Conservation (phyloP, 2,113 vertebrate genomes). For the Scortum barcoo region DNA sequence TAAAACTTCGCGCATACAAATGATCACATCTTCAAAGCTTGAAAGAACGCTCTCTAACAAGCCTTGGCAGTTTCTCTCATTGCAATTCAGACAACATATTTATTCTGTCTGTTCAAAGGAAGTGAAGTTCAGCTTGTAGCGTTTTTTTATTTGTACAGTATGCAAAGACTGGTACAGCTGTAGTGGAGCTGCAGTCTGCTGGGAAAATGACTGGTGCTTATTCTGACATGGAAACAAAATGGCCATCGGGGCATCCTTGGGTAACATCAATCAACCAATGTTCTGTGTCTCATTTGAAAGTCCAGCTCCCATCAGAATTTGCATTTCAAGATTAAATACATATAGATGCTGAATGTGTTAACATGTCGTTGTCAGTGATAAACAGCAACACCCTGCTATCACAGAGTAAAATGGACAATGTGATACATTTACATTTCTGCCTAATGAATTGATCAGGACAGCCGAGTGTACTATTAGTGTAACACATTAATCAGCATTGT, state of each 20-base stretch:
- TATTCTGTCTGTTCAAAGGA: constrained; percentile 27
- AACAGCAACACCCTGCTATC: background rate
- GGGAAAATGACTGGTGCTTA: constrained; percentile 24
- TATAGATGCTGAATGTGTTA: background rate
- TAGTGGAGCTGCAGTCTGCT: background rate
- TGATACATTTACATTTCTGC: background rate
- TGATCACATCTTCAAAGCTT: constrained; percentile 50
- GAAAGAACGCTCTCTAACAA: constrained; percentile 28
- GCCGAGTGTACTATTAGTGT: background rate
- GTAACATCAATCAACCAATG: constrained; percentile 33
- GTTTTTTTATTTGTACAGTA: constrained; percentile 21
- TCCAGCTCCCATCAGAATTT: background rate
- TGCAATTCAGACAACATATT: constrained; percentile 60
- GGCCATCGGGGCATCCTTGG: constrained; percentile 40
- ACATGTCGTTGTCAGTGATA: background rate
- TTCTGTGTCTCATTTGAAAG: constrained; percentile 13
- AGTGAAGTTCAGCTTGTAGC: background rate
- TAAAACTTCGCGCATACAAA: constrained; percentile 61
- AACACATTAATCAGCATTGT: no score
- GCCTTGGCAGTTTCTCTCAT: constrained; percentile 50
- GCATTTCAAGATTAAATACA: background rate
- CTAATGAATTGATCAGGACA: background rate
- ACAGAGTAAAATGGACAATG: background rate
- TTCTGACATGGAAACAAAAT: constrained; percentile 48
- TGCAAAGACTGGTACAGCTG: background rate